Percentiles rank a stretch among this genome's conserved stretches.
phyloP scores from a whole-genome alignment of 2,113 vertebrate species.

The Prinia subflava region DNA sequence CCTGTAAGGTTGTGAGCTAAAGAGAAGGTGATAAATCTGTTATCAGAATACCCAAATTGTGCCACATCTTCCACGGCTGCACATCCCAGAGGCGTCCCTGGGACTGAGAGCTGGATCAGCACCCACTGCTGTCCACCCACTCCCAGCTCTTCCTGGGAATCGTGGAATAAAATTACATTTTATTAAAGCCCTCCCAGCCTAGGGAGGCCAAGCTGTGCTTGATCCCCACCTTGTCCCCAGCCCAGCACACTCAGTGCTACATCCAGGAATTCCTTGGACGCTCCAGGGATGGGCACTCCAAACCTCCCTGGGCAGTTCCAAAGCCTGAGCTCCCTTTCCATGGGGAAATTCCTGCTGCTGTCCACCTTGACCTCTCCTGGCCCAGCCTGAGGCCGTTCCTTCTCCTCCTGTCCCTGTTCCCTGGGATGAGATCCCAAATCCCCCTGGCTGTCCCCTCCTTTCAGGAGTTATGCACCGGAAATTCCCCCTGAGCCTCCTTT shows the following conservation, averaged over 20 bases:
- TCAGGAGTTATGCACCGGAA: not conserved
- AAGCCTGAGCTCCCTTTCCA: accelerated
- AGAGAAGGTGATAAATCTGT: not conserved
- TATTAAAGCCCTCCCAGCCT: accelerated
- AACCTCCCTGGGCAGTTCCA: not conserved
- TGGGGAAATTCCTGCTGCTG: not conserved
- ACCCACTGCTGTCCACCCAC: not conserved
- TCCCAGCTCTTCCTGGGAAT: not conserved
- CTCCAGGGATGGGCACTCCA: not conserved
- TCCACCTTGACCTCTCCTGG: no score
- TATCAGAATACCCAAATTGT: not conserved
- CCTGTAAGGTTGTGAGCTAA: accelerated
- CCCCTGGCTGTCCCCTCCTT: not conserved
- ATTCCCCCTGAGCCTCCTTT: not conserved
- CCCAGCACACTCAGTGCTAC: not conserved
- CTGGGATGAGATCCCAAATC: not conserved
- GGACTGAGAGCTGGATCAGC: no score
- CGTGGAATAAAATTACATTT: not conserved
- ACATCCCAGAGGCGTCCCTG: not conserved
- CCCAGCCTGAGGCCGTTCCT: not conserved
- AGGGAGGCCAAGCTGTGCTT: accelerated
- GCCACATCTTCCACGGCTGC: not conserved
- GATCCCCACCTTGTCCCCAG: accelerated
- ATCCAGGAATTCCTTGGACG: accelerated
- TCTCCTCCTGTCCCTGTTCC: not conserved